Conservation (phyloP, 2,797 vertebrate genomes). For the Limosa lapponica region DNA sequence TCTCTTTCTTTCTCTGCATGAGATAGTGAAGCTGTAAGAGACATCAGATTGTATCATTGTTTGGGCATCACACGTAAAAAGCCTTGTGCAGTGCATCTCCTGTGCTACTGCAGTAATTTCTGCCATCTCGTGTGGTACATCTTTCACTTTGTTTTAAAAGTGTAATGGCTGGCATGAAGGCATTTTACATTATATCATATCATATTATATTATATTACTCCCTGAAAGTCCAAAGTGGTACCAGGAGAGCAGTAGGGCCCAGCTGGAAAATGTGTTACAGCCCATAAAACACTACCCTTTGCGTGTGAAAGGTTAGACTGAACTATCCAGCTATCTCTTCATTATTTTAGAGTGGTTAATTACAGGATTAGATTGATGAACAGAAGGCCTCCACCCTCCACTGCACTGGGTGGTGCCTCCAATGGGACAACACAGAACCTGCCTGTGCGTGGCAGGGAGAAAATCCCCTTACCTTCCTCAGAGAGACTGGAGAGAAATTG, state of each 20-base stretch:
- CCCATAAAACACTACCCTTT: neutral
- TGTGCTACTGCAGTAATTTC: neutral
- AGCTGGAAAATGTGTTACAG: neutral
- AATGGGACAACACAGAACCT: neutral
- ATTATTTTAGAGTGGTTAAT: neutral
- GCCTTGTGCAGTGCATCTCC: neutral
- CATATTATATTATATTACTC: neutral
- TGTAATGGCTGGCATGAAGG: neutral
- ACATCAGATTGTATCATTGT: neutral
- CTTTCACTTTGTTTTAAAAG: neutral
- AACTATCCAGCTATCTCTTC: neutral
- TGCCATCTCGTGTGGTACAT: neutral
- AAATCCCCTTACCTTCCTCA: neutral
- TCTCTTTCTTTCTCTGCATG: neutral
- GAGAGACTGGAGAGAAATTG: neutral
- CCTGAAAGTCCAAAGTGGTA: neutral
- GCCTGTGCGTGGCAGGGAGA: neutral
- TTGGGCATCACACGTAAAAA: conserved; percentile 3
- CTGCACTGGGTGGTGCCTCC: neutral
- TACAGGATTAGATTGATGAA: neutral
- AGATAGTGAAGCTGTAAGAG: conserved; percentile 17
- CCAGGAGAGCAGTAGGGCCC: neutral
- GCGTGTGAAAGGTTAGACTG: neutral
- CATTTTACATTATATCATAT: neutral
- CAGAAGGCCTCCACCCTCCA: neutral